Evolutionary conservation across 2,113 vertebrate species (phyloP), one percentile per base, ranked within the genome.

Genomic region (Notarius quadriscutis): DNA sequence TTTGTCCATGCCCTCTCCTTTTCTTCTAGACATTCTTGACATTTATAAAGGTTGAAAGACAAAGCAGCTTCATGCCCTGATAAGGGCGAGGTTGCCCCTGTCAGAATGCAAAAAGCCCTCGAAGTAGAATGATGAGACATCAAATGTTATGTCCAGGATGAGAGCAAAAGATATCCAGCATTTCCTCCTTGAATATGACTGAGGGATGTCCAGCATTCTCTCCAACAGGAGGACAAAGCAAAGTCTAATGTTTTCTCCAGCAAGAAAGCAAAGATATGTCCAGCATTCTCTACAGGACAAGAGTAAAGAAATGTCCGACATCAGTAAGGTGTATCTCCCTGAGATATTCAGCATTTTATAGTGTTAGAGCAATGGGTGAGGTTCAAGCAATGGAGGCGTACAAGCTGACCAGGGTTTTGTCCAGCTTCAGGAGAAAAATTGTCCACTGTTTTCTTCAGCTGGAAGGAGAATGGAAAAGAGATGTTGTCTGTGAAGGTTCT

Each of bases 41-140:
- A 95, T 96, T 96, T 94, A 93, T 89, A 96, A 95, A 95, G 95
- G 95, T 95, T 95, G 94, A 95, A 95, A 94, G 95, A 96, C 94
- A 95, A 95, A 95, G 94, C 92, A 94, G 94, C 92, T 94, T 94
- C 94, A 93, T 94, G 92, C 95, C 92, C 93, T 95, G 95, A 95
- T 95, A 95, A 95, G 94, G 94, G 92, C 88, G 85, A 18, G 84
- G 89, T 92, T 90, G 89, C 92, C 91, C 88, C 88, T 79, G 93
- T 91, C 93, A 94, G 94, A 95, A 94, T 95, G 88, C 92, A 90
- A 95, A 94, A 91, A 91, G 79, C 84, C 69, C 74, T 86, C 63
- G 18, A 53, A 72, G 30, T 57, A 30, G 84, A 84, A 25, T 67
- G 65, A 84, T 83, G 83, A 63, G 89, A 78, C 50, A 48, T 7